Conservation (phyloP, 2,888 invertebrate species). For the Volucella zonaria region DNA sequence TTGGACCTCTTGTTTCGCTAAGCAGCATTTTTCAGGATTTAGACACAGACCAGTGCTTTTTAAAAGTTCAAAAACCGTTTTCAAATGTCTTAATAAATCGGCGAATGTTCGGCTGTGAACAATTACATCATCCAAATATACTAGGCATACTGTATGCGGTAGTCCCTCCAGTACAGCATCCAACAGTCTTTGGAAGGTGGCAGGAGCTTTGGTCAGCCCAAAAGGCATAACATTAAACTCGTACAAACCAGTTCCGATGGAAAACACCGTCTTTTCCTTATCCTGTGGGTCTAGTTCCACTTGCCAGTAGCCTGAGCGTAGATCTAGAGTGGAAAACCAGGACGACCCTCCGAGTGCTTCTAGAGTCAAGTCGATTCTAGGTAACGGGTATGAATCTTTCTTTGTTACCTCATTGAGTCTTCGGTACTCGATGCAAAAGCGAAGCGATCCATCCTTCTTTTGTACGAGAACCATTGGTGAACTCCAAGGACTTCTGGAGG, state of each 20-base stretch:
- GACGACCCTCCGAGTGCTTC: too few species aligned
- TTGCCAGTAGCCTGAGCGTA: background rate
- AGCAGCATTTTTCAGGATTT: background rate
- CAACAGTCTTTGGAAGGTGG: conserved; percentile 3
- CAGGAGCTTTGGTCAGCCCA: background rate
- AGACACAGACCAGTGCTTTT: conserved; percentile 8
- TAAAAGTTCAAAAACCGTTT: conserved; percentile 8
- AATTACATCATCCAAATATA: conserved; percentile 4
- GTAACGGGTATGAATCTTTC: background rate
- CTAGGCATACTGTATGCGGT: background rate
- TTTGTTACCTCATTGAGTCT: too few species aligned
- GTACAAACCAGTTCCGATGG: background rate
- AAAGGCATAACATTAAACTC: background rate
- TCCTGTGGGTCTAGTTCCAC: background rate
- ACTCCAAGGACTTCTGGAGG: background rate
- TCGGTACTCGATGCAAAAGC: background rate
- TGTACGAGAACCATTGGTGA: background rate
- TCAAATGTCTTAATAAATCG: background rate
- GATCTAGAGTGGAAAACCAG: too few species aligned
- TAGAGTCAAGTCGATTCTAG: background rate
- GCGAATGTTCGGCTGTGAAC: conserved; percentile 10
- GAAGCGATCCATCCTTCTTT: background rate
- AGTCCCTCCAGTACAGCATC: background rate
- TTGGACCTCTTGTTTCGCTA: conserved; percentile 5
- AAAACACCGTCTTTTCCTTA: background rate